These are phyloP conservation scores for Limnephilus rhombicus DNA, from an alignment of 2,888 invertebrate species.

Conservation along the genomic window DNA sequence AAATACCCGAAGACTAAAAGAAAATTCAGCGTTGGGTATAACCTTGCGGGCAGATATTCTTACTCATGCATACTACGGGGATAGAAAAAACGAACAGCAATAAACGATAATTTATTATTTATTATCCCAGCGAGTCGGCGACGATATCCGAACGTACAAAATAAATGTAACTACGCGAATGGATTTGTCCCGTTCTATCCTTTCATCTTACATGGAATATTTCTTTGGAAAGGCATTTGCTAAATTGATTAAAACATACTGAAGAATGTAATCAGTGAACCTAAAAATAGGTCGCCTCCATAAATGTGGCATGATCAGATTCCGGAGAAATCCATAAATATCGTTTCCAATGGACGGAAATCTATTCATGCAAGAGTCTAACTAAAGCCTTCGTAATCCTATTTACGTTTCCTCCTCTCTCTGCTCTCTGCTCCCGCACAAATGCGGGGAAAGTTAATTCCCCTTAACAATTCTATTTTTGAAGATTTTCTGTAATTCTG, in stretches of 20 bases:
- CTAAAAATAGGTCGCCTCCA: not conserved
- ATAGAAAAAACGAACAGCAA: no score
- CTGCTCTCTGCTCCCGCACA: not conserved
- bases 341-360: not conserved
- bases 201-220: not conserved
- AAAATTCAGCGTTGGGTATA: no score
- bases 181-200: no score
- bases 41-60: not conserved
- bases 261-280: not conserved
- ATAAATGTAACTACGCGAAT: no score
- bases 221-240: not conserved
- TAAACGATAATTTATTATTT: no score
- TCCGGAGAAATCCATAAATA: not conserved
- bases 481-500: not conserved
- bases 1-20: no score
- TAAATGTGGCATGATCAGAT: not conserved
- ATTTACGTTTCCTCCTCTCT: not conserved
- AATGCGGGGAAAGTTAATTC: not conserved
- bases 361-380: not conserved
- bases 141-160: no score
- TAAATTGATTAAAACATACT: not conserved
- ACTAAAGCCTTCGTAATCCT: not conserved
- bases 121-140: no score
- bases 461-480: not conserved
- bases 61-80: no score